A percentile compares a stretch with the other conserved stretches of the same genome.
Conservation (phyloP, 1,140 invertebrate genomes). For the Solenopsis invicta region DNA sequence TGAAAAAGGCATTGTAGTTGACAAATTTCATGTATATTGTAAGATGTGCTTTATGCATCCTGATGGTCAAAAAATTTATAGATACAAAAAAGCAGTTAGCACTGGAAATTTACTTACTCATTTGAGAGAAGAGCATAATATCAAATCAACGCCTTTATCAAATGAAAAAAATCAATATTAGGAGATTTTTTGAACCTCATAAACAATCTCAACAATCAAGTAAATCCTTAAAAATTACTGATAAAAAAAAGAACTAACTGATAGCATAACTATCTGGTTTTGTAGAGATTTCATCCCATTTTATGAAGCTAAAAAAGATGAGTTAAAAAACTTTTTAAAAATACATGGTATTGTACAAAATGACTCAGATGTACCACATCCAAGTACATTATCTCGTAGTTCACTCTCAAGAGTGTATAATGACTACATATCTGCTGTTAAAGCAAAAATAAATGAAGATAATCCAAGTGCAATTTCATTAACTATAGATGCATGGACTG, state of each 20-base stretch:
- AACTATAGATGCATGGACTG: conserved; percentile 26
- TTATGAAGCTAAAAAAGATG: too few species aligned
- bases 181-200: too few species aligned
- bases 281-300: too few species aligned
- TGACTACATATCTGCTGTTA: conserved; percentile 14
- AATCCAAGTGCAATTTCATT: conserved; percentile 23
- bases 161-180: too few species aligned
- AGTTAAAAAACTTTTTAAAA: too few species aligned
- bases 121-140: too few species aligned
- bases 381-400: conserved; percentile 26
- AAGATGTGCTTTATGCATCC: conserved; percentile 30
- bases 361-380: background rate
- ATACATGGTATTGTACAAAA: too few species aligned
- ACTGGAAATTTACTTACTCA: conserved; percentile 36
- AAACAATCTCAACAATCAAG: too few species aligned
- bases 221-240: too few species aligned
- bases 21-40: conserved; percentile 4
- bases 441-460: conserved; percentile 40
- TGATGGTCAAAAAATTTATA: conserved; percentile 22
- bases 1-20: background rate
- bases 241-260: too few species aligned
- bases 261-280: too few species aligned
- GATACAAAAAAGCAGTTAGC: conserved; percentile 20
- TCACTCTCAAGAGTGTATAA: background rate
- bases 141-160: too few species aligned